Base-by-base conservation (phyloP, 2,888 invertebrate species). In the Lepidocyrtoides sp. region DNA sequence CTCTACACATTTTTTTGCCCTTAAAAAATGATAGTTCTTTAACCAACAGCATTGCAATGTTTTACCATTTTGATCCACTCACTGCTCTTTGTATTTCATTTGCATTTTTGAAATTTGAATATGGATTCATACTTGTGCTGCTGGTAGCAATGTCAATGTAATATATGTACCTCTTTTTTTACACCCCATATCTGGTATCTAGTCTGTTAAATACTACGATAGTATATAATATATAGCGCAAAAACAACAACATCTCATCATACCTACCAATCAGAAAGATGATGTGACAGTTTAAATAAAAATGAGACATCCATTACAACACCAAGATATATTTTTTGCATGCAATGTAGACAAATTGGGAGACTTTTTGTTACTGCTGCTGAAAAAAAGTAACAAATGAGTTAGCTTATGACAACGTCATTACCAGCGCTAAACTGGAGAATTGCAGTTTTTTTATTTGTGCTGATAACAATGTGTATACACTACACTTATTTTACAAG, bases 251-350 rank as follows among this genome's bases (percentile, higher is more conserved):
- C 54, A 3, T 54, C 32, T 32, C 54, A 79, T 1, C 8, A 2
- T 26, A 29, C 51, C 57, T 48, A 7, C 81, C n/a, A 1, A 36
- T 57, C 63, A 23, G 54, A 72, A 72, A 69, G 60, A 86, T 60
- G 75, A 75, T 44, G 44, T 75, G 75, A 86, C 44, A 60, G 44
- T 86, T 41, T 60, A 44, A 75, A 54, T 75, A 29, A 69, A 86
- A 75, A 86, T 29, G 85, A 75, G 85, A 86, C 85, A 75, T 86
- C 75, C 75, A 86, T 86, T 86, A 75, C 41, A 41, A 51, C 23
- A 57, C 72, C 14, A 8, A 8, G 51, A 51, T 17, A n/a, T 51
- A 3, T 51, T 51, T 17, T 51, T n/a, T n/a, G n/a, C 1, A 1
- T 17, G 3, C n/a, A 51, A 12, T 51, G 51, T 51, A 17, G 51